phyloP scores from a whole-genome alignment of 2,888 invertebrate genomes.

The Rhynchonema sp. region DNA sequence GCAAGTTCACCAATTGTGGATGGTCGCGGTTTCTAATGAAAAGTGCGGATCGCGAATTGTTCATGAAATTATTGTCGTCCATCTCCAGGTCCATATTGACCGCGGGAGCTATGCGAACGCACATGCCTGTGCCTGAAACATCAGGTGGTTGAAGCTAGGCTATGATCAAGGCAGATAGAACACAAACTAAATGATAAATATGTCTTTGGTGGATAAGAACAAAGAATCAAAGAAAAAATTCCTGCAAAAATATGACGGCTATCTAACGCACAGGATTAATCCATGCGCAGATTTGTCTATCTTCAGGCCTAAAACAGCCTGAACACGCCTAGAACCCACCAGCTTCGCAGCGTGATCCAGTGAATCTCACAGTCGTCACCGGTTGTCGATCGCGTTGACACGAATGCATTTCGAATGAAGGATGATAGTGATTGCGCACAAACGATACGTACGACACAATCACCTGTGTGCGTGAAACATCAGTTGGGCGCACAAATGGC shows the following conservation, averaged over 20 bases:
- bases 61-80: constrained; percentile 21
- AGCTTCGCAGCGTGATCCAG: constrained; percentile 3
- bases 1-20: constrained; percentile 58
- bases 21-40: constrained; percentile 33
- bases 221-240: too few species aligned
- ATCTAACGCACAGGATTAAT: too few species aligned
- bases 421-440: constrained; percentile 21
- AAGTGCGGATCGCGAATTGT: constrained; percentile 21
- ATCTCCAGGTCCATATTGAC: constrained; percentile 20
- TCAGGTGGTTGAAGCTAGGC: too few species aligned
- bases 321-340: neutral
- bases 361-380: constrained; percentile 7
- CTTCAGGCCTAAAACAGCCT: too few species aligned
- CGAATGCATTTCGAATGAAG: constrained; percentile 22
- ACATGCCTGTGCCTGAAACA: constrained; percentile 14
- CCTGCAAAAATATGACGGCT: too few species aligned
- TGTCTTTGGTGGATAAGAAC: too few species aligned
- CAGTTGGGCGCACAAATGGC: too few species aligned
- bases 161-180: too few species aligned
- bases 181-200: too few species aligned
- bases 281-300: too few species aligned
- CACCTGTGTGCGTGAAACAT: too few species aligned
- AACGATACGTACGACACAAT: constrained; percentile 24
- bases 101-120: constrained; percentile 21
- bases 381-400: constrained; percentile 15